Percentiles rank a stretch among this genome's conserved stretches.
Conservation (phyloP, 2,113 vertebrate species). For the Saguinus imperator region DNA sequence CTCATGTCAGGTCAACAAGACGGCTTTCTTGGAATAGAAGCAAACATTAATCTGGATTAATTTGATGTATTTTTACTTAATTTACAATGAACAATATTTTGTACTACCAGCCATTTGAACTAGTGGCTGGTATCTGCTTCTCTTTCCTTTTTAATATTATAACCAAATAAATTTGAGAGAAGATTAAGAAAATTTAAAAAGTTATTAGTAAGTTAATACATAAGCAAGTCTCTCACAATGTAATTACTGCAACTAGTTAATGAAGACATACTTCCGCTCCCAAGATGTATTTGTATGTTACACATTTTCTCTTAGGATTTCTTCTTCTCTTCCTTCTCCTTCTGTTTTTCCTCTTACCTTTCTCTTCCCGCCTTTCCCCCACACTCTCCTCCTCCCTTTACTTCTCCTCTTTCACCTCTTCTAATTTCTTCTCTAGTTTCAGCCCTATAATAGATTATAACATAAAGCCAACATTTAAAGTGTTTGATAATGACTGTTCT, state of each 20-base stretch:
- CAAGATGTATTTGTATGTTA: background rate
- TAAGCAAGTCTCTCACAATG: background rate
- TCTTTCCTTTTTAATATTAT: constrained; percentile 20
- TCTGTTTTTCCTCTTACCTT: background rate
- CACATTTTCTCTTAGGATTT: background rate
- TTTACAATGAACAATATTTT: constrained; percentile 33
- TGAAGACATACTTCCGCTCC: background rate
- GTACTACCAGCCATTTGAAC: background rate
- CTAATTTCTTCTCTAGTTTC: background rate
- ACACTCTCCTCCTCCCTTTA: background rate
- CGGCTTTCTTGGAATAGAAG: constrained; percentile 38
- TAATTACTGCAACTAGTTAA: constrained; percentile 24
- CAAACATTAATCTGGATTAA: constrained; percentile 31
- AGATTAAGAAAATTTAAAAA: constrained; percentile 28
- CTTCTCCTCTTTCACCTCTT: background rate
- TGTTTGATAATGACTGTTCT: background rate
- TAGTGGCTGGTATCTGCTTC: background rate
- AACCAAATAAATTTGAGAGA: background rate
- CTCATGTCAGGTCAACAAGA: background rate
- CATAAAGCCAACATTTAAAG: background rate
- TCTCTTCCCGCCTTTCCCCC: too few species aligned
- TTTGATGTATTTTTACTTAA: constrained; percentile 50
- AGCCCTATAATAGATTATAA: background rate
- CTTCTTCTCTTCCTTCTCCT: background rate
- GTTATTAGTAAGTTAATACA: background rate